These are phyloP conservation scores for Muscicapa adusta DNA, from an alignment of 2,113 vertebrate species.

Conservation along the genomic window DNA sequence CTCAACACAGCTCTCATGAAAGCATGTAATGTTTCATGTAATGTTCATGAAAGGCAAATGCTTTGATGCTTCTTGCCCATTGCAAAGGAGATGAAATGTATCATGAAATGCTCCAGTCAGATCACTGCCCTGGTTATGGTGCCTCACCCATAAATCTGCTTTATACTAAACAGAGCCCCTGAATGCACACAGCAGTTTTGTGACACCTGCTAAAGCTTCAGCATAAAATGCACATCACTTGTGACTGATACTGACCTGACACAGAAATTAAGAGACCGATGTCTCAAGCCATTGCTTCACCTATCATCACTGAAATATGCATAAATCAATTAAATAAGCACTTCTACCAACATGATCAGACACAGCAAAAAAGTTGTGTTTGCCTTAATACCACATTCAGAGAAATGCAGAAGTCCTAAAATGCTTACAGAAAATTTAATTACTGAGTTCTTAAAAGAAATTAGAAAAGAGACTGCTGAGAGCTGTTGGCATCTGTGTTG, in stretches of 20 bases:
- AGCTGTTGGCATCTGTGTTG: neutral
- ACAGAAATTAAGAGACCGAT: neutral
- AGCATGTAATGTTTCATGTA: neutral
- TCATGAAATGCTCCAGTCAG: neutral
- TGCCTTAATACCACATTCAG: neutral
- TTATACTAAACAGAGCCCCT: neutral
- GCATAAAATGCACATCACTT: neutral
- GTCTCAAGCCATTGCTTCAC: neutral
- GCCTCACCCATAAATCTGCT: neutral
- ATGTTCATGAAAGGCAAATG: neutral
- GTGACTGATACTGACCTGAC: neutral
- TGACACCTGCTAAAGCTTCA: neutral
- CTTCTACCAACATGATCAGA: neutral
- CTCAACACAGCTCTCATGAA: neutral
- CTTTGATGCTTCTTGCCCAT: neutral
- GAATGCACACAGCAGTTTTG: neutral
- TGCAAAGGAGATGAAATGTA: neutral
- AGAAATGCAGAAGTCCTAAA: neutral
- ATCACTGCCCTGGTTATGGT: neutral
- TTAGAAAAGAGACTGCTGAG: neutral
- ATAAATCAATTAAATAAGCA: neutral
- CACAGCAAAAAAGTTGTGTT: neutral
- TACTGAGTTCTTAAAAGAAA: neutral
- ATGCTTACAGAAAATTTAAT: neutral
- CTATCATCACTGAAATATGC: neutral